Evolutionary conservation across 2,888 invertebrate species (phyloP).

Genomic region (Ophion ventricosus): DNA sequence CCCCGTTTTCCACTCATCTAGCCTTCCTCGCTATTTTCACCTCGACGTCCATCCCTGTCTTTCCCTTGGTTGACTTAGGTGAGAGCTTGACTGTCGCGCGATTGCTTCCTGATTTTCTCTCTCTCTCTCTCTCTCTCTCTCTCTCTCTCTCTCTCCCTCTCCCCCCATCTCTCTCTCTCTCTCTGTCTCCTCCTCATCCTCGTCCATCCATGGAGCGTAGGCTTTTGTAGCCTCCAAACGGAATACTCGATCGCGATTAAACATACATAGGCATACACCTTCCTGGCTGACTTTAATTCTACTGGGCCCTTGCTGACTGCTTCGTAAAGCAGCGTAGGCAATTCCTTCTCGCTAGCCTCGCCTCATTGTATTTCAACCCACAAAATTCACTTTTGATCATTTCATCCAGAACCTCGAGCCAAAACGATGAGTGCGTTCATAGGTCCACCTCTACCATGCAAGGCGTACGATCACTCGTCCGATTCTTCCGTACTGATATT

Average conservation of each 20-base stretch:
- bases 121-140: conserved; percentile 23
- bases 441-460: not conserved
- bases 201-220: conserved; percentile 50
- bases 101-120: conserved; percentile 61
- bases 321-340: conserved; percentile 9
- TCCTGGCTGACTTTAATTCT: conserved; percentile 78
- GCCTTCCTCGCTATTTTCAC: conserved; percentile 58
- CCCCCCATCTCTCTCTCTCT: conserved; percentile 26
- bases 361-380: not conserved
- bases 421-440: not conserved
- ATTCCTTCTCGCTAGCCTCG: conserved; percentile 2
- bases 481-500: not conserved
- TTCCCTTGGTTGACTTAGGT: conserved; percentile 47
- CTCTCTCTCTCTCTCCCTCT: conserved; percentile 41
- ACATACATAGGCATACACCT: conserved; percentile 80
- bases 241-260: conserved; percentile 82
- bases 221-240: conserved; percentile 76
- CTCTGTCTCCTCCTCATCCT: conserved; percentile 33
- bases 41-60: conserved; percentile 57
- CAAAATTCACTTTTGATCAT: not conserved
- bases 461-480: not conserved
- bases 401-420: not conserved
- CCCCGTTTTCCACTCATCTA: conserved; percentile 33
- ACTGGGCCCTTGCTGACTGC: conserved; percentile 51
- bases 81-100: conserved; percentile 34